Conservation (phyloP, 2,888 invertebrate species). For the Machimus atricapillus region DNA sequence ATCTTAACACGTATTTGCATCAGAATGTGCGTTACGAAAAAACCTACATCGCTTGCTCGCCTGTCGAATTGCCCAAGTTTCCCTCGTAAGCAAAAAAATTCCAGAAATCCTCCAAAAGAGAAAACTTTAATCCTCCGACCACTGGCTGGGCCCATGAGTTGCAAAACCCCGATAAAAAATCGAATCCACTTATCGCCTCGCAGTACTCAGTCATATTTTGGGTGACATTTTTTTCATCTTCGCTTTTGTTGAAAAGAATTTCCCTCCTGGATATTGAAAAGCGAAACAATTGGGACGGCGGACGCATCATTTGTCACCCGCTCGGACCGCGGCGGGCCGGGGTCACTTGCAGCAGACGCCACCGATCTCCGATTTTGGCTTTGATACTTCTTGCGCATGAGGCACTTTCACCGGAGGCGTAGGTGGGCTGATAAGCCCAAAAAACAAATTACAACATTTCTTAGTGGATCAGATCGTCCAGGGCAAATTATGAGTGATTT, state of each 20-base stretch:
- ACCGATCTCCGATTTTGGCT: neutral
- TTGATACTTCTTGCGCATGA: slow-evolving; percentile 22
- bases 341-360: neutral
- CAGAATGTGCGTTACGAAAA: neutral
- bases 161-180: slow-evolving; percentile 7
- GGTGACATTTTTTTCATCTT: neutral
- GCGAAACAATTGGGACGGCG: neutral
- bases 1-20: neutral
- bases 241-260: neutral
- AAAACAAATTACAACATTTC: neutral
- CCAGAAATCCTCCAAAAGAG: neutral
- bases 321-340: neutral
- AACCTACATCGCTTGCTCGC: neutral
- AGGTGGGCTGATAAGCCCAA: slow-evolving; percentile 29
- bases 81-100: neutral
- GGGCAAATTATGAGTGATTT: slow-evolving; percentile 31
- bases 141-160: neutral
- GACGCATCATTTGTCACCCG: neutral
- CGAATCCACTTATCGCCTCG: neutral
- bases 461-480: neutral
- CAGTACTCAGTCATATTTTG: slow-evolving; percentile 16
- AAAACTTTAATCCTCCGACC: neutral
- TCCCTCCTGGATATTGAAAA: neutral
- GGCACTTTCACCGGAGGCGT: slow-evolving; percentile 43
- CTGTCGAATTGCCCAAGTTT: neutral